These are phyloP conservation scores for Eucidaris tribuloides DNA, from an alignment of 35 echinoderm and acorn worm genomes.

Conservation along the genomic window DNA sequence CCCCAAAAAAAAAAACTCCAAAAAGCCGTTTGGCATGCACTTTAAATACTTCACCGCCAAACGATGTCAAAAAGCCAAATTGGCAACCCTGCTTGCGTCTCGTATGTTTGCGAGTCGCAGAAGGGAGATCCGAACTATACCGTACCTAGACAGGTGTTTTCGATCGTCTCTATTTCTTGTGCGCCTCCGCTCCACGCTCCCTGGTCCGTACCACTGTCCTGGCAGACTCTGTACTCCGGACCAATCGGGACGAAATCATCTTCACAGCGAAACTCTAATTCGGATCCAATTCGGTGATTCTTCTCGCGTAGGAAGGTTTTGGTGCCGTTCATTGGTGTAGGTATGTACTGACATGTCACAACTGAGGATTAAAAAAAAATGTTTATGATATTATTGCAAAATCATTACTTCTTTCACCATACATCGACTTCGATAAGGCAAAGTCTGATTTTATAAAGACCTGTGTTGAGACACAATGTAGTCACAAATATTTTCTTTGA, in stretches of 20 bases:
- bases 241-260: slow-evolving; percentile 87
- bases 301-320: slow-evolving; percentile 77
- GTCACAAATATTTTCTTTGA: too few species aligned
- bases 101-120: too few species aligned
- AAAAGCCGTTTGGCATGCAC: too few species aligned
- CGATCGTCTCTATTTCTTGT: slow-evolving; percentile 45
- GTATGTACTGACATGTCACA: slow-evolving; percentile 64
- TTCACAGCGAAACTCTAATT: slow-evolving; percentile 83
- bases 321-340: slow-evolving; percentile 81
- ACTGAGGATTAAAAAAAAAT: slow-evolving; percentile 52
- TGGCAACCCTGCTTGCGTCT: too few species aligned
- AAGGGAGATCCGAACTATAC: background rate
- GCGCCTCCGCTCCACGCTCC: slow-evolving; percentile 54
- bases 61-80: too few species aligned
- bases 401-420: too few species aligned
- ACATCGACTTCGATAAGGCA: too few species aligned
- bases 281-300: slow-evolving; percentile 74
- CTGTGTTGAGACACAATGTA: too few species aligned
- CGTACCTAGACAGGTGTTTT: slow-evolving; percentile 75
- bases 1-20: too few species aligned
- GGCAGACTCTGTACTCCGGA: slow-evolving; percentile 72
- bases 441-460: too few species aligned
- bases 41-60: too few species aligned
- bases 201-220: background rate
- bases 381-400: too few species aligned